Percentiles rank a stretch among this genome's conserved stretches.
phyloP scores from a whole-genome alignment of 1,140 invertebrate genomes.

The Brachionus rotundiformis region DNA sequence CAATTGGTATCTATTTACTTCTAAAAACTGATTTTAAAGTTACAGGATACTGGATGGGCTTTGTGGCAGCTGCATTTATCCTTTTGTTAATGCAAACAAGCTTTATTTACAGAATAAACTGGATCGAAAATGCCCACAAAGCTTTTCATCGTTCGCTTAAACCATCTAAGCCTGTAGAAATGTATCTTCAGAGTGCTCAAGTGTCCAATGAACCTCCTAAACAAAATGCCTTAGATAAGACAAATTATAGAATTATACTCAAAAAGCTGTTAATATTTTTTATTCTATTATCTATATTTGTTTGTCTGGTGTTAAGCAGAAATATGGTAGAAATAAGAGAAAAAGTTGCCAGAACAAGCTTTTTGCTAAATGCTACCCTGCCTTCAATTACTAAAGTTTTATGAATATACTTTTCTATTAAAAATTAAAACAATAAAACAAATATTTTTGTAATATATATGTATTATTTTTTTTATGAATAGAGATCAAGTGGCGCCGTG shows the following conservation, averaged over 20 bases:
- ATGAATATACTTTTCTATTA: not conserved
- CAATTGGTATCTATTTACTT: conserved; percentile 26
- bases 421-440: not conserved
- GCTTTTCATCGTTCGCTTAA: not conserved
- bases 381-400: not conserved
- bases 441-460: not conserved
- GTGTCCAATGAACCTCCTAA: too few relatives aligned
- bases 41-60: conserved; percentile 28
- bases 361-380: not conserved
- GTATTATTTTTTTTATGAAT: not conserved
- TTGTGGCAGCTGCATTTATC: not conserved
- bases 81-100: not conserved
- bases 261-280: not conserved
- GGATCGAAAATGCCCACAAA: conserved; percentile 17
- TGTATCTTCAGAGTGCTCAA: not conserved
- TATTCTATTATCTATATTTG: not conserved
- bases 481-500: not conserved
- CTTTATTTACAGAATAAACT: conserved; percentile 24
- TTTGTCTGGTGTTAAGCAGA: not conserved
- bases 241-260: not conserved
- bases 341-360: not conserved
- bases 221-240: not conserved
- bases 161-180: not conserved
- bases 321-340: not conserved
- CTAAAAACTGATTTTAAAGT: conserved; percentile 35